Percentiles rank a stretch among this genome's conserved stretches.
phyloP scores from a whole-genome alignment of 2,888 invertebrate genomes.

The Rhorus exstirpatorius region DNA sequence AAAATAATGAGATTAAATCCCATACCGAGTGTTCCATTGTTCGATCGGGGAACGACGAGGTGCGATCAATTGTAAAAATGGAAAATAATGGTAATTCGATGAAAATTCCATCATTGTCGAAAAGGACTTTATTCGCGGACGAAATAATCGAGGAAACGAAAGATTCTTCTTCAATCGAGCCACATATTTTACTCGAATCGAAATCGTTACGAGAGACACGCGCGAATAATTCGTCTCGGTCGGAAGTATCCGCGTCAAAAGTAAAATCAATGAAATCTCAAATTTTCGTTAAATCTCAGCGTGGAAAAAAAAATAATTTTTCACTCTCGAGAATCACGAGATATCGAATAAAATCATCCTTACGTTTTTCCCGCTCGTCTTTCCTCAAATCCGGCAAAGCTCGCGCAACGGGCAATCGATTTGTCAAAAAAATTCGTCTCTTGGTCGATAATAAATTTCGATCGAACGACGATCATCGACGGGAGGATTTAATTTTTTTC shows the following conservation, averaged over 20 bases:
- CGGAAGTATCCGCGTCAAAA: not conserved
- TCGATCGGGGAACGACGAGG: not conserved
- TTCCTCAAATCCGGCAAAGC: constrained; percentile 8
- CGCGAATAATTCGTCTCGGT: not conserved
- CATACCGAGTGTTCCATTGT: not conserved
- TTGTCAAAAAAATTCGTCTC: constrained; percentile 27
- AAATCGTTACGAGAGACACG: not conserved
- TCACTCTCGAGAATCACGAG: constrained; percentile 17
- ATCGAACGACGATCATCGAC: not conserved
- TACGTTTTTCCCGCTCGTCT: not conserved
- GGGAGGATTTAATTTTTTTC: not conserved
- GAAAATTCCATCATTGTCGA: not conserved
- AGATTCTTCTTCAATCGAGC: not conserved
- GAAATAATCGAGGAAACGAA: not conserved
- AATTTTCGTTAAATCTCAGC: not conserved
- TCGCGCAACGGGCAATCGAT: not conserved
- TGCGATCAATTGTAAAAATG: no score
- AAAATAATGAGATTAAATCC: not conserved
- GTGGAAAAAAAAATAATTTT: not conserved
- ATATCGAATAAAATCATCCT: constrained; percentile 7
- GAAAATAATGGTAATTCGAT: not conserved
- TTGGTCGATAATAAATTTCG: constrained; percentile 28
- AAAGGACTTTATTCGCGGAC: not conserved
- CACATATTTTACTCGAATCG: not conserved
- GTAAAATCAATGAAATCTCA: not conserved